Evolutionary conservation across 2,113 vertebrate genomes (phyloP).

Genomic region (Trogon melanurus): DNA sequence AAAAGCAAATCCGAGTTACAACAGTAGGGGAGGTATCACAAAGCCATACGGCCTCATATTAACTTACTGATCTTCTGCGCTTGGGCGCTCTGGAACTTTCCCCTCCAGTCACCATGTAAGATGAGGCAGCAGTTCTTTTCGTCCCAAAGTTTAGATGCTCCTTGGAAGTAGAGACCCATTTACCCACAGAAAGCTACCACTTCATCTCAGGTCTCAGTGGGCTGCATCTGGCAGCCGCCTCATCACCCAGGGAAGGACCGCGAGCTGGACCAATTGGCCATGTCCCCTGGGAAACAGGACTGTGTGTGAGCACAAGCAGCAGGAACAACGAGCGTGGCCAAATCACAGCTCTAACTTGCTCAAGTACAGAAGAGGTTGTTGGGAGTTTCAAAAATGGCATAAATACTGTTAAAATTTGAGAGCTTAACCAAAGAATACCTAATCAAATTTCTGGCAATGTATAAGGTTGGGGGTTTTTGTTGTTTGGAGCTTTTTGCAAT

Average conservation of each 20-base stretch:
- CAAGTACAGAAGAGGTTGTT: not conserved
- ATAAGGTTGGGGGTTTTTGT: not conserved
- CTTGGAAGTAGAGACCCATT: not conserved
- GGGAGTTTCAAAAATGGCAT: not conserved
- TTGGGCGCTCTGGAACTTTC: not conserved
- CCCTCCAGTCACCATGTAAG: fast-evolving
- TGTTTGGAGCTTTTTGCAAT: not conserved
- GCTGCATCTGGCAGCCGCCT: not conserved
- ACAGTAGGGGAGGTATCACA: not conserved
- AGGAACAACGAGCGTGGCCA: not conserved
- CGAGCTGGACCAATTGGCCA: fast-evolving
- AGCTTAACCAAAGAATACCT: not conserved
- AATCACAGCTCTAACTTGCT: not conserved
- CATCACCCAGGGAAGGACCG: not conserved
- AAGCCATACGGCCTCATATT: not conserved
- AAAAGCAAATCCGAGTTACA: not conserved
- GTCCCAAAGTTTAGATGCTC: not conserved
- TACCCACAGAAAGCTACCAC: not conserved
- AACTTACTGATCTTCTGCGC: not conserved
- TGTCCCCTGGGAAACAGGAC: not conserved
- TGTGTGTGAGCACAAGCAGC: not conserved
- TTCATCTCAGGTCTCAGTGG: not conserved
- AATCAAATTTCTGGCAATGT: not conserved
- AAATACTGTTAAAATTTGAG: not conserved
- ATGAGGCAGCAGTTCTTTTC: not conserved